Evolutionary conservation across 2,797 vertebrate genomes (phyloP), one percentile per base, ranked within the genome.

Genomic region (Anniella stebbinsi): DNA sequence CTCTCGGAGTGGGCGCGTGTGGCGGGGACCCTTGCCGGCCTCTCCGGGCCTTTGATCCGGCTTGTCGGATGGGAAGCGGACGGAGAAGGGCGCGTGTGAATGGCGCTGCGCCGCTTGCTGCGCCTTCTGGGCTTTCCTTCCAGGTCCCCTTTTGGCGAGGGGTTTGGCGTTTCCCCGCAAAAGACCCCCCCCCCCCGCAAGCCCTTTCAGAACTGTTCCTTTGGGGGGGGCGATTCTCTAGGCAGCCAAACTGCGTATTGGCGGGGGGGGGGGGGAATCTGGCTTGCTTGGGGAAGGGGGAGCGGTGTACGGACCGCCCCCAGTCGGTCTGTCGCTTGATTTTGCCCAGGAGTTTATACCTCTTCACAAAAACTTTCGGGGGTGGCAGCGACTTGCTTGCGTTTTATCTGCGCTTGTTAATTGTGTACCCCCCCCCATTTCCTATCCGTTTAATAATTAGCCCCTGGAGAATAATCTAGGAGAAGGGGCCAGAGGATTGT

Each of bases 141-240:
- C 54, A 1, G 54, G 77, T 17, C 60, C 2, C 17, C 25, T 45
- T n/a, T 17, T n/a, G 66, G 38, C 28, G 30, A 12, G 0, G 82
- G 17, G 0, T 23, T 33, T 25, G 80, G 80, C 9, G 75, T 57
- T 45, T n/a, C 1, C 77, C 90, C 83, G 88, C 91, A 86, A 91
- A 88, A 96, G 98, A 98, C 98, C 48, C 57, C 54, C 10, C 5
- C 0, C 12, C 8, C 17, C 88, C n/a, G 17, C 15, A 15, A n/a
- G 23, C 4, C 0, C 10, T 6, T 45, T 18, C 48, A 2, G n/a
- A 1, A 0, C 3, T 15, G 30, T 41, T 11, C 12, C 54, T 15
- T 57, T n/a, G n/a, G n/a, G n/a, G n/a, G 28, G 11, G 0, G 13
- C 54, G n/a, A 12, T 63, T 5, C 45, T 21, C 48, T 67, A 12